Evolutionary conservation across 1,140 invertebrate species (phyloP), one percentile per base, ranked within the genome.

Genomic region (Aphaenogaster floridana): DNA sequence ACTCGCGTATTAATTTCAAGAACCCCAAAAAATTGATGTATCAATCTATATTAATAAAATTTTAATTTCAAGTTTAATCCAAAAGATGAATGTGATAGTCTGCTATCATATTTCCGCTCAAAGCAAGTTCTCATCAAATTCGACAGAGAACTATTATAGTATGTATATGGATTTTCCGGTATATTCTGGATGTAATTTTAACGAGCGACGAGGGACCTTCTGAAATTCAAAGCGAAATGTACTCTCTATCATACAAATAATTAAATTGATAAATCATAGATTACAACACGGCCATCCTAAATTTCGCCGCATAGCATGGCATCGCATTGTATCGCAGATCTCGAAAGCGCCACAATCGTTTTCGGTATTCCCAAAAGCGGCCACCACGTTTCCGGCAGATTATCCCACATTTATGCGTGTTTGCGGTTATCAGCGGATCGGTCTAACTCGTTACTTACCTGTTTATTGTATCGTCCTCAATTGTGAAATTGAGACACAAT

Each of bases 191-290:
- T 71, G 2, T 57, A 81, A 71, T 71, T 36, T 81, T 81, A 81
- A 81, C 21, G 13, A 45, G 1, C 39, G 21, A 71, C 39, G 39
- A 71, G 66, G 52, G 21, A 45, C 4, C 50, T 17, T 1, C 36
- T 42, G 79, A 59, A 81, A 57, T 34, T 71, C 36, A 59, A 81
- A 21, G 52, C 11, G 5, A 81, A 81, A 57, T 42, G 21, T 17
- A 15, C 36, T 52, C 48, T 81, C 15, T 15, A 71, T 71, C 39
- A 28, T 3, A 15, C 21, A 21, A 81, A 71, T 81, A 81, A 81
- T 81, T 81, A 71, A 81, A 81, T 81, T 59, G 64, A 71, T 81
- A 71, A 81, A 81, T 81, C 36, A 71, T 42, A 81, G 52, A 81
- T 81, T 71, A 81, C 50, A 34, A 17, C 21, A n/a, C 5, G 36